Base-by-base conservation (phyloP, 2,797 vertebrate genomes). In the Astyanax mexicanus region DNA sequence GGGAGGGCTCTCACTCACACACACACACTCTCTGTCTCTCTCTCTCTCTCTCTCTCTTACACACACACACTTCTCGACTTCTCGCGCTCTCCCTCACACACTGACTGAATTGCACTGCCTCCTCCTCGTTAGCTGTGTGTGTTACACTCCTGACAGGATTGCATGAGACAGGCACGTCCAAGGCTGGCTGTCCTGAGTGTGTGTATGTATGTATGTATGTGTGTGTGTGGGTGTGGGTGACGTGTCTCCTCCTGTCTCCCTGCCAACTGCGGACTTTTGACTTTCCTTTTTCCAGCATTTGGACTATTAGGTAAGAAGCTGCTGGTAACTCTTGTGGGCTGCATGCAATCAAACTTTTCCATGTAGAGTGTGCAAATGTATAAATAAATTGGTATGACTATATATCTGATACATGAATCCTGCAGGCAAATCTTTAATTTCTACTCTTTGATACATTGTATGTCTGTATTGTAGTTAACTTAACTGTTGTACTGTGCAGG, bases 101-200 rank as follows among this genome's bases (percentile, higher is more conserved):
- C 37, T 42, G 57, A 49, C 47, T 40, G 78, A 61, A 80, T 37
- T 77, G 37, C 62, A 21, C 67, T 55, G 52, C 47, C 27, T 72
- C 47, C 27, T 72, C 35, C 68, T 78, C 68, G 54, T 60, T 75
- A 81, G 72, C 45, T 74, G 74, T 68, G 69, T 73, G 70, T 69
- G 57, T 75, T 45, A 62, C 57, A 69, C 27, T 3, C 19, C 75
- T 77, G 70, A 76, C 66, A 42, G 62, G 37, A 64, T 78, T 35
- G n/a, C 54, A 61, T 70, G 37, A 78, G 72, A 57, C 65, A 77
- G 74, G 21, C 72, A 49, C 3, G 61, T 75, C 51, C 32, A 72
- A 6, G 27, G 40, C 42, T 49, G 27, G 40, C 42, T 49, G 52
- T 71, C 67, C 54, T 75, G 61, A n/a, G 19, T 29, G 23, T 38